Base-by-base conservation (phyloP, 37 sponge, comb jelly and placozoan species). In the Ianthella basta region DNA sequence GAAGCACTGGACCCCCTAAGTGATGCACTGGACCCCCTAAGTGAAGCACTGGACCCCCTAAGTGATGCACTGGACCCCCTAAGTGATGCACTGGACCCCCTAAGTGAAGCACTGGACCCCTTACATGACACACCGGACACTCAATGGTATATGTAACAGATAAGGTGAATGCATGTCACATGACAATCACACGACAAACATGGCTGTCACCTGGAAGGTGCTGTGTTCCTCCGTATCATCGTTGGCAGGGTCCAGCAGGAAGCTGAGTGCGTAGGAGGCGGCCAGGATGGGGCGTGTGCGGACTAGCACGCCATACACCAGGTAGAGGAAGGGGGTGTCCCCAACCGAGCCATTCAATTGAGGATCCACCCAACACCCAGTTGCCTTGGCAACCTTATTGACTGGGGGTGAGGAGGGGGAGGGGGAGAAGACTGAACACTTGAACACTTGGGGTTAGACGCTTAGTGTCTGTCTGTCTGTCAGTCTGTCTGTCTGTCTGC, bases 251-350 rank as follows among this genome's bases (percentile, higher is more conserved):
- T 75, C 78, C 4, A 93, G 59, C 57, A 93, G 84, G 87, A 84
- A 93, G 0, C 91, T 87, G 19, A 93, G 70, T 53, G 79, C 87
- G 68, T 93, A 93, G 14, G 94, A 93, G 30, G 88, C 82, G 0
- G 91, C 84, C n/a, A 93, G 61, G n/a, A 93, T 82, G 29, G 82
- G 68, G n/a, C 94, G 56, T 12, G 85, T 79, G 4, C 81, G 78
- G 15, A 93, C 55, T 37, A 93, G 61, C 16, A 80, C 88, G 41
- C 90, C 82, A 38, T 85, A 65, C 18, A 85, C 38, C 36, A 78
- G 70, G 32, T 89, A 91, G 0, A 93, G 79, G 39, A 93, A 87
- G 50, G 50, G 50, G 79, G 87, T 89, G 34, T 82, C 91, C 56
- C 69, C 40, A 12, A 24, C 32, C 29, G 37, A 12, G n/a, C 37